phyloP scores from a whole-genome alignment of 2,113 vertebrate species.

The Sinocyclocheilus maitianheensis region DNA sequence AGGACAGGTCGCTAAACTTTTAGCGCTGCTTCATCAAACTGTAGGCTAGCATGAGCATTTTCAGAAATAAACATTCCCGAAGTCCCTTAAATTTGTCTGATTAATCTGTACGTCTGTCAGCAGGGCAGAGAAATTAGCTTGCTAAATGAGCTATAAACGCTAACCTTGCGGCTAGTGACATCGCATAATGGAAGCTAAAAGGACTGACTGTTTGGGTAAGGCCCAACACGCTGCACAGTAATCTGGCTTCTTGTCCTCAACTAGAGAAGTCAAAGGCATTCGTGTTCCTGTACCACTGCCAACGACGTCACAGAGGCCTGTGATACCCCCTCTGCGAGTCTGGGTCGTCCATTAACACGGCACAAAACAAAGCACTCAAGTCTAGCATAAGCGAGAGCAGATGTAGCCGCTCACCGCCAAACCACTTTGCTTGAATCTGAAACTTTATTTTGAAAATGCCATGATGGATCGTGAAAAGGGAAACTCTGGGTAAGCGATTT shows the following conservation, averaged over 20 bases:
- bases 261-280: constrained; percentile 39
- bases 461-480: not conserved
- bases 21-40: not conserved
- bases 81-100: not conserved
- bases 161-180: constrained; percentile 12
- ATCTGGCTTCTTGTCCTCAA: constrained; percentile 29
- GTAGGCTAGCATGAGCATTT: not conserved
- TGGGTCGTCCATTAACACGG: constrained; percentile 25
- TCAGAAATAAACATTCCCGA: not conserved
- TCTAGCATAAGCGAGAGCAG: constrained; percentile 41
- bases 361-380: constrained; percentile 39
- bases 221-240: not conserved
- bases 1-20: constrained; percentile 25
- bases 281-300: constrained; percentile 33
- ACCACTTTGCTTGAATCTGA: not conserved
- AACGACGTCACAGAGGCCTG: constrained; percentile 18
- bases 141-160: not conserved
- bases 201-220: not conserved
- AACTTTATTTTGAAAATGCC: not conserved
- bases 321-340: constrained; percentile 44
- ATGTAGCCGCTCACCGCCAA: not conserved
- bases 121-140: not conserved
- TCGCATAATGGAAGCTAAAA: constrained; percentile 3
- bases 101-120: not conserved
- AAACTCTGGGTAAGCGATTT: constrained; percentile 1